Evolutionary conservation across 2,888 invertebrate genomes (phyloP), one percentile per base, ranked within the genome.

Genomic region (Drosophila algonquin): DNA sequence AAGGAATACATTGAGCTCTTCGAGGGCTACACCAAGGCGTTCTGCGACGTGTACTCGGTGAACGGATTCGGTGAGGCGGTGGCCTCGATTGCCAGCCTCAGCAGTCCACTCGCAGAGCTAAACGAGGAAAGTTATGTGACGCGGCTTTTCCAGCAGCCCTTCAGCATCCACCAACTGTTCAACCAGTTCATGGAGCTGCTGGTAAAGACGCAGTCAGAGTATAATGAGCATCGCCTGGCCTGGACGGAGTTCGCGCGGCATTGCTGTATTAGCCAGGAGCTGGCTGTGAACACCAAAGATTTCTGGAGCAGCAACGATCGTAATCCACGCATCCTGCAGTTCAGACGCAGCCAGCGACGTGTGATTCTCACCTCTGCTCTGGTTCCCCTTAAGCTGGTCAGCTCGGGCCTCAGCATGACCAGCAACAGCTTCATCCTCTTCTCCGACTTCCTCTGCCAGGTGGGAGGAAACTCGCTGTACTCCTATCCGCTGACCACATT

Each of bases 351-450:
- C 0, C 94, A 95, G 58, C 93, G 97, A 59, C 94, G 97, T n/a
- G 92, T 98, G 46, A 93, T 97, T 59, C 93, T 96, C 63, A 97
- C 97, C 81, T 97, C 97, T 1, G 95, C 95, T 80, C 93, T 94
- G 8, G 93, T 95, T 76, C 95, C 95, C 0, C 91, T 98, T 3
- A 94, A 94, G 76, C 92, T 97, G 69, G 95, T 95, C 10, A 95
- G 95, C 32, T 94, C 96, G 24, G 93, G 96, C 73, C 96, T 97
- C 91, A 89, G 80, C 44, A 80, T 79, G 50, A 95, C 95, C 5
- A 94, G 95, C 0, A 96, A 96, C 86, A 95, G 95, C 93, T 97
- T 98, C 86, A 94, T 97, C 77, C 93, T 98, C 56, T 95, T 98
- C 87, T 96, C 95, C 63, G 97, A 98, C 91, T 93, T 95, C 62